Evolutionary conservation across 2,888 invertebrate species (phyloP).

Genomic region (Hirtodrosophila duncani): DNA sequence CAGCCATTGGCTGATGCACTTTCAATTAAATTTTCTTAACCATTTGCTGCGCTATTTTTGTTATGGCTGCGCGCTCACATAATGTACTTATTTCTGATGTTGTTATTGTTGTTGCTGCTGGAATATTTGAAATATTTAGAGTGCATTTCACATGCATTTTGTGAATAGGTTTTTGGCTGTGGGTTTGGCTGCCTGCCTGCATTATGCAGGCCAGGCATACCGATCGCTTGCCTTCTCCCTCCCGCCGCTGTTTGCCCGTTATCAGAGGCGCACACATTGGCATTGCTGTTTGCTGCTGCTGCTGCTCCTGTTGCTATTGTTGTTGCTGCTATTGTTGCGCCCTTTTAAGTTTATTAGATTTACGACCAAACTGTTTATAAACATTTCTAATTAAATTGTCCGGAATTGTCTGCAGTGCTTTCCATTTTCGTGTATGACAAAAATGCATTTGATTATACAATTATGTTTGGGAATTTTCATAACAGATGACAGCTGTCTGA

Average conservation of each 20-base stretch:
- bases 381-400: slow-evolving; percentile 12
- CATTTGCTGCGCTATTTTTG: background rate
- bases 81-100: slow-evolving; percentile 1
- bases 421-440: background rate
- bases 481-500: too few species aligned
- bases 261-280: too few species aligned
- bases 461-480: too few species aligned
- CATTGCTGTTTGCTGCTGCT: background rate
- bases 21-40: slow-evolving; percentile 41
- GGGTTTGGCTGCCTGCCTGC: too few species aligned
- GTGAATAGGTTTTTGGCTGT: too few species aligned
- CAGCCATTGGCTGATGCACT: slow-evolving; percentile 14
- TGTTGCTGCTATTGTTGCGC: slow-evolving; percentile 1
- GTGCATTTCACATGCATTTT: too few species aligned
- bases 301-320: slow-evolving; percentile 7
- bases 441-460: too few species aligned
- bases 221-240: too few species aligned
- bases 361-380: slow-evolving; percentile 14
- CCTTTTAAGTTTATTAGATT: slow-evolving; percentile 41
- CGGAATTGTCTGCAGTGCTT: background rate
- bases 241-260: too few species aligned
- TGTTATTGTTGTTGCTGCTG: slow-evolving; percentile 6
- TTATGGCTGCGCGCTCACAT: slow-evolving; percentile 21
- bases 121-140: too few species aligned
- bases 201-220: too few species aligned